phyloP scores from a whole-genome alignment of 2,888 invertebrate species.

The Coelinius sp. region DNA sequence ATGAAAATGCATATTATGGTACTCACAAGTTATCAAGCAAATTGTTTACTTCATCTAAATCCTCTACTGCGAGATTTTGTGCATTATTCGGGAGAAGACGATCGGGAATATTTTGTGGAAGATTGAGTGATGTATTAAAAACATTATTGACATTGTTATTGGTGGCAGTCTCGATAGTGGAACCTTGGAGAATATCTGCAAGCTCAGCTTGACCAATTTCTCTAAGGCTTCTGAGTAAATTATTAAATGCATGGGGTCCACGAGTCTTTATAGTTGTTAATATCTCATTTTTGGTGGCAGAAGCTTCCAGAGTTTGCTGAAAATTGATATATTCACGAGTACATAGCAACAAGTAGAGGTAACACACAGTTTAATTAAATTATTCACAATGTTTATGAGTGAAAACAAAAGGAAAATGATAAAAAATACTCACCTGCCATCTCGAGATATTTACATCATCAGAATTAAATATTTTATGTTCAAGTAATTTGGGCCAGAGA shows the following conservation, averaged over 20 bases:
- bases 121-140: neutral
- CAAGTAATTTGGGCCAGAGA: conserved; percentile 61
- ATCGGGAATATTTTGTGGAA: neutral
- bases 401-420: neutral
- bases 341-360: neutral
- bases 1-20: neutral
- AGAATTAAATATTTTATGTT: conserved; percentile 58
- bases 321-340: conserved; percentile 27
- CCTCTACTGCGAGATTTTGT: neutral
- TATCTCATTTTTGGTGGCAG: conserved; percentile 54
- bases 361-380: neutral
- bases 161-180: neutral
- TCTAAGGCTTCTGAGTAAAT: conserved; percentile 56
- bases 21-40: neutral
- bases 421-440: conserved; percentile 58
- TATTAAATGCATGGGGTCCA: conserved; percentile 63
- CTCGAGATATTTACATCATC: conserved; percentile 60
- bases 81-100: conserved; percentile 24
- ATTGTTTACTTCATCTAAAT: neutral
- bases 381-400: neutral
- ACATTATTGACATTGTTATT: conserved; percentile 19
- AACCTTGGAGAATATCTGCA: conserved; percentile 52
- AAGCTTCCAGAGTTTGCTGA: conserved; percentile 50
- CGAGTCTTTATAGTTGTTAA: conserved; percentile 60
- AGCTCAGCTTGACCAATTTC: conserved; percentile 55